Percentiles rank a stretch among this genome's conserved stretches.
phyloP scores from a whole-genome alignment of 1,140 invertebrate genomes.

The Drosophila arawakana region DNA sequence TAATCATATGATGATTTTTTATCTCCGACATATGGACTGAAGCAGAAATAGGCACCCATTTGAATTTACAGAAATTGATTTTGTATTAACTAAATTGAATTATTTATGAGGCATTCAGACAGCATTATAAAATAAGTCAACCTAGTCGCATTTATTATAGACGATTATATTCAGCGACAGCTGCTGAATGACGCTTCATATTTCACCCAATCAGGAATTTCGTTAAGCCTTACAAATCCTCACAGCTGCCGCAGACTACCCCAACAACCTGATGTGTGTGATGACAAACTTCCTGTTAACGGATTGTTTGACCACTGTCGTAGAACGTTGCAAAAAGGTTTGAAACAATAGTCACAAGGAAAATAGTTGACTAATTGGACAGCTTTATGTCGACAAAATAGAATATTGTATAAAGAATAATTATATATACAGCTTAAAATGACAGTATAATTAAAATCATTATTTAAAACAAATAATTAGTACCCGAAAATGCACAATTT shows the following conservation, averaged over 20 bases:
- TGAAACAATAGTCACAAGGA: background rate
- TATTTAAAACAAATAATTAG: too few relatives aligned
- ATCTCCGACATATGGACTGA: conserved; percentile 32
- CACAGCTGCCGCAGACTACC: conserved; percentile 34
- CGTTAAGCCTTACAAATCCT: conserved; percentile 45
- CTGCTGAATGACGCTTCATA: conserved; percentile 43
- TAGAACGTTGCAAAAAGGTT: background rate
- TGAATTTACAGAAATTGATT: conserved; percentile 73
- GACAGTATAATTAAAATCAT: too few relatives aligned
- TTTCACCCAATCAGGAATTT: conserved; percentile 48
- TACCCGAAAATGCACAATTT: too few relatives aligned
- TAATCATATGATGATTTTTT: conserved; percentile 62
- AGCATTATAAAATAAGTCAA: conserved; percentile 61
- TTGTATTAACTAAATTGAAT: conserved; percentile 78
- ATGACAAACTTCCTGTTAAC: background rate
- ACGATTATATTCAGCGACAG: conserved; percentile 45
- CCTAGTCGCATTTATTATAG: conserved; percentile 41
- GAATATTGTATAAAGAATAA: too few relatives aligned
- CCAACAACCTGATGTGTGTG: conserved; percentile 1
- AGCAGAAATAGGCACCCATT: conserved; percentile 30
- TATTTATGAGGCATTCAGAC: conserved; percentile 69
- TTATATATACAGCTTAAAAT: too few relatives aligned
- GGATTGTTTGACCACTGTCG: conserved; percentile 13
- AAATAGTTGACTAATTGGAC: background rate
- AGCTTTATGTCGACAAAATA: too few relatives aligned